Conservation (phyloP, 2,888 invertebrate genomes). For the Drosophila koepferae region DNA sequence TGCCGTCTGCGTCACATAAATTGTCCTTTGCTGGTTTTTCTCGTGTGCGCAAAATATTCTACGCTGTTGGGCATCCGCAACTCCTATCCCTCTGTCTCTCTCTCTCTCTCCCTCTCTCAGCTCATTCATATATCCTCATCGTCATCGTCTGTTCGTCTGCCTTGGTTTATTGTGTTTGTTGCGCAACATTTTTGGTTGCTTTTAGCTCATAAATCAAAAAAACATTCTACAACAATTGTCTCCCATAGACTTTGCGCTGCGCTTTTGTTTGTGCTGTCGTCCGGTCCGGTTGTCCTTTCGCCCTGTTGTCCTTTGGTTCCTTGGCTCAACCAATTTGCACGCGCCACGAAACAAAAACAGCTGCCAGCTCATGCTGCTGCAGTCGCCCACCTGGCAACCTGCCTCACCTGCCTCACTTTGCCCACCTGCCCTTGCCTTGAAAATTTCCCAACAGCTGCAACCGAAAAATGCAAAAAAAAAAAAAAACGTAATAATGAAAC, state of each 20-base stretch:
- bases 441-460: conserved; percentile 39
- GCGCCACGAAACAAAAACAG: conserved; percentile 68
- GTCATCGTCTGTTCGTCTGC: conserved; percentile 53
- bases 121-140: conserved; percentile 15
- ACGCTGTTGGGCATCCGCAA: conserved; percentile 45
- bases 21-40: conserved; percentile 55
- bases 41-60: conserved; percentile 54
- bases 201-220: conserved; percentile 75
- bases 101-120: neutral
- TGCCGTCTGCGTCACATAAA: conserved; percentile 66
- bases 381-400: neutral
- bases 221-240: conserved; percentile 74
- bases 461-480: neutral
- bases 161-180: conserved; percentile 61
- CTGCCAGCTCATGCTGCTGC: conserved; percentile 44
- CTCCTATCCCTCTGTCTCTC: neutral
- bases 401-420: neutral
- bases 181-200: conserved; percentile 72
- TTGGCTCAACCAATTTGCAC: conserved; percentile 69
- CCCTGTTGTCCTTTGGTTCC: neutral
- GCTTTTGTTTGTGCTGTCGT: conserved; percentile 45
- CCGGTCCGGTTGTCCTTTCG: conserved; percentile 3
- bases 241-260: conserved; percentile 54
- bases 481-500: conserved; percentile 4
- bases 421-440: neutral